phyloP scores from a whole-genome alignment of 1,140 invertebrate species.

The Leguminivora glycinivorella region DNA sequence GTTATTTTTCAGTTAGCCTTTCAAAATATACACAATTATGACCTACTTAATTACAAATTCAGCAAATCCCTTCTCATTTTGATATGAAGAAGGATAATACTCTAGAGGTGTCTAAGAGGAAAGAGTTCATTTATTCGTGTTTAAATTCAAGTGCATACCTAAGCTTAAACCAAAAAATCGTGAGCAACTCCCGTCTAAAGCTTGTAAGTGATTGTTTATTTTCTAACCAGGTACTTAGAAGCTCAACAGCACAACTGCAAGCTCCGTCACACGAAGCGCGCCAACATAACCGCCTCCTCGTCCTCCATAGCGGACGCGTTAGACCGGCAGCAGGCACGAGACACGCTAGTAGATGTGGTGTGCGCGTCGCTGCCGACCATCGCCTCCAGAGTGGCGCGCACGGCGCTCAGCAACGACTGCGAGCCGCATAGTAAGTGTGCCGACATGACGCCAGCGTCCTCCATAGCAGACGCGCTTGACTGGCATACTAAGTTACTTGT shows the following conservation, averaged over 20 bases:
- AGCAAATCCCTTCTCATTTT: no score
- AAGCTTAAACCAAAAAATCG: no score
- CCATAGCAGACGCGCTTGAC: neutral
- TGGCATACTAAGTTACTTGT: no score
- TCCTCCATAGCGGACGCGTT: slow-evolving; percentile 53
- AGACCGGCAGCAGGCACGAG: slow-evolving; percentile 51
- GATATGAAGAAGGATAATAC: no score
- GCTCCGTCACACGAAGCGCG: slow-evolving; percentile 44
- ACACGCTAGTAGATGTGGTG: slow-evolving; percentile 59
- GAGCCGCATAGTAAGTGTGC: slow-evolving; percentile 41
- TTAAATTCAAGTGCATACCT: no score
- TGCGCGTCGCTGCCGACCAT: slow-evolving; percentile 55
- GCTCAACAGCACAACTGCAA: slow-evolving; percentile 65
- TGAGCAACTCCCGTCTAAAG: no score
- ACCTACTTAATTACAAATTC: no score
- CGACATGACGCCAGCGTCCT: neutral
- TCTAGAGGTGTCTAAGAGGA: no score
- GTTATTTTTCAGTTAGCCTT: no score
- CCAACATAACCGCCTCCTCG: slow-evolving; percentile 44
- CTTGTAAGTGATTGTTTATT: no score
- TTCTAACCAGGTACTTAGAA: slow-evolving; percentile 63
- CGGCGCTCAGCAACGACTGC: slow-evolving; percentile 34
- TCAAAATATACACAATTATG: no score
- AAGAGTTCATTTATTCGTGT: no score
- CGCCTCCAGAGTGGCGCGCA: slow-evolving; percentile 45